Evolutionary conservation across 2,888 invertebrate genomes (phyloP).

Genomic region (Thymelicus lineola): DNA sequence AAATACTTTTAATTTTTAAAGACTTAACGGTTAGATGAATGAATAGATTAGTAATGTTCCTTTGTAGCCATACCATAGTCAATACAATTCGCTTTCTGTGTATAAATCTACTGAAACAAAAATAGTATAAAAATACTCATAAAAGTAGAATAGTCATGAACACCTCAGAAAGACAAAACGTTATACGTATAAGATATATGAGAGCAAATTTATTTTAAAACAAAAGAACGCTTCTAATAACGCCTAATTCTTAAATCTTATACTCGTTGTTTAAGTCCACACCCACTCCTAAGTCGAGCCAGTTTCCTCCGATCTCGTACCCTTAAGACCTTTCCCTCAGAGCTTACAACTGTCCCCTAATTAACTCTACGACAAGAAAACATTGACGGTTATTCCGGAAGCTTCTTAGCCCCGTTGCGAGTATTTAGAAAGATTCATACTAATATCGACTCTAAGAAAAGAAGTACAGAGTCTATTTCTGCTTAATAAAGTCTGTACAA

Average conservation of each 20-base stretch:
- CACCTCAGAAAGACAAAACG: too few species aligned
- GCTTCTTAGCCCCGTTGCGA: conserved; percentile 3
- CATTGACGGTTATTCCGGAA: conserved; percentile 9
- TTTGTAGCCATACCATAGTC: too few species aligned
- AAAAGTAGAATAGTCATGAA: too few species aligned
- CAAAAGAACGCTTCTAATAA: neutral
- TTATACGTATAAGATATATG: too few species aligned
- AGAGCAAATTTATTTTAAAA: too few species aligned
- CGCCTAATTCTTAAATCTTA: conserved; percentile 2
- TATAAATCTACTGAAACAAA: too few species aligned
- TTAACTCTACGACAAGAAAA: conserved; percentile 30
- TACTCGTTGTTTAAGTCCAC: neutral
- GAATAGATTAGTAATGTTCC: too few species aligned
- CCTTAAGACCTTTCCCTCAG: conserved; percentile 28
- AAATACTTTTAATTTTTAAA: too few species aligned
- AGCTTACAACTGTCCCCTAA: conserved; percentile 29
- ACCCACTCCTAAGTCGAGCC: neutral
- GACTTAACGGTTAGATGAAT: too few species aligned
- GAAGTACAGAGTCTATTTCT: neutral
- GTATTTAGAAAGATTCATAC: neutral
- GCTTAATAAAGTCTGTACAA: too few species aligned
- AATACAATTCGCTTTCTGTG: too few species aligned
- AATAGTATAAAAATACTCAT: too few species aligned
- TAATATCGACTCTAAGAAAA: neutral
- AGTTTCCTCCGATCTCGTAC: conserved; percentile 16